Evolutionary conservation across 1,140 invertebrate genomes (phyloP).

Genomic region (Zophobas atratus): DNA sequence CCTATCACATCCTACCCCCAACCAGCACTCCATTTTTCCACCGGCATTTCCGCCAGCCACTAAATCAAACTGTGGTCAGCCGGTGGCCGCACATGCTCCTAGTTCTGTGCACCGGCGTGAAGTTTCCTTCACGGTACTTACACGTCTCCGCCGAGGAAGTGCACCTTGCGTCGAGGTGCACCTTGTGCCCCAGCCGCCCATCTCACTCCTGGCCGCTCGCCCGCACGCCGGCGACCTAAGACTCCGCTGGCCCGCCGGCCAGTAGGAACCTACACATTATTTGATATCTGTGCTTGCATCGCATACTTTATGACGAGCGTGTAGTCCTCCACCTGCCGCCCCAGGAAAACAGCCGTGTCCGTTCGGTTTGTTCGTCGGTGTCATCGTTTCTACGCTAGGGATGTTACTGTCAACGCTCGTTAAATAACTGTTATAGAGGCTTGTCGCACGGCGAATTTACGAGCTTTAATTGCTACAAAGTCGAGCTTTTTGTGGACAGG

Average conservation of each 20-base stretch:
- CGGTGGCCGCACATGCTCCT: conserved; percentile 37
- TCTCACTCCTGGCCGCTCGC: neutral
- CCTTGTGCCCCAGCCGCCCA: conserved; percentile 40
- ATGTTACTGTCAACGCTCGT: conserved; percentile 49
- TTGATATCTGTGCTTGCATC: conserved; percentile 52
- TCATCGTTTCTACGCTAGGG: conserved; percentile 45
- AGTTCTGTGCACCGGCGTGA: conserved; percentile 43
- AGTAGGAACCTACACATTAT: conserved; percentile 54
- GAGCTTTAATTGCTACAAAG: conserved; percentile 19
- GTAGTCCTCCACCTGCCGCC: conserved; percentile 46
- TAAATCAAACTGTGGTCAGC: conserved; percentile 28
- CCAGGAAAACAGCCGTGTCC: conserved; percentile 48
- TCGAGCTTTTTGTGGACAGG: no score
- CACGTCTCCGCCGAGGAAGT: conserved; percentile 23
- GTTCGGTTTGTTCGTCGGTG: conserved; percentile 32
- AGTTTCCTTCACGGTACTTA: conserved; percentile 49
- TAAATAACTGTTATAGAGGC: conserved; percentile 36
- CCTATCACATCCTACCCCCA: no score
- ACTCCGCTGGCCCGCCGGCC: conserved; percentile 25
- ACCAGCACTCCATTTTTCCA: no score
- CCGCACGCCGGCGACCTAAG: neutral
- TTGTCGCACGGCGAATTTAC: conserved; percentile 40
- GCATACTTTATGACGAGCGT: conserved; percentile 51
- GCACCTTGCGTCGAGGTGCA: conserved; percentile 50
- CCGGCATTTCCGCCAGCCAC: neutral